Base-by-base conservation (phyloP, 2,797 vertebrate genomes). In the Myripristis murdjan region DNA sequence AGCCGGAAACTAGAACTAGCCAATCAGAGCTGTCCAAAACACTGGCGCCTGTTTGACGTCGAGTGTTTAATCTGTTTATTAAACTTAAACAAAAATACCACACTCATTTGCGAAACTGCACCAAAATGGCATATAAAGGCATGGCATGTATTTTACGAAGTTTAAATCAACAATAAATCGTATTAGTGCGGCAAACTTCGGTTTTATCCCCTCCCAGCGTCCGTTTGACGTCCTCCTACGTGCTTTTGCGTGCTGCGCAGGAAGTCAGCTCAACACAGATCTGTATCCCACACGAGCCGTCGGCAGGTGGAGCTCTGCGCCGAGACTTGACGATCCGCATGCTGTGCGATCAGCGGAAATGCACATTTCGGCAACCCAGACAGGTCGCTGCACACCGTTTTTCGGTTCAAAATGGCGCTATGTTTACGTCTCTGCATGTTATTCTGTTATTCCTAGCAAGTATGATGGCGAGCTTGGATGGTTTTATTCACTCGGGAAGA, bases 381-480 rank as follows among this genome's bases (percentile, higher is more conserved):
- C 26, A 15, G 14, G 14, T 31, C 70, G 76, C 87, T 86, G 75
- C 63, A 1, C 63, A 1, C 52, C 9, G 44, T 28, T 31, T 33
- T 43, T 72, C 22, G 14, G 18, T 75, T 75, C 91, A 92, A 93
- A 93, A 94, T 94, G 93, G 93, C 92, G 88, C 89, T 87, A 76
- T 94, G 92, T 94, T 93, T 93, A 92, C 82, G 73, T 93, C 70
- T 70, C 46, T 65, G 23, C 57, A 28, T 64, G 62, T 70, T 57
- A 69, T 70, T 63, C 66, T 72, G 64, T 84, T 73, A 81, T 78
- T 72, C 39, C 12, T 81, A 82, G 69, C 60, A 26, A 72, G 69
- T 63, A 67, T 75, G 53, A 89, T 89, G 85, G 88, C 48, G 70
- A 37, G 51, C 20, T 71, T 69, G 37, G 39, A 33, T n/a, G 59